phyloP scores from a whole-genome alignment of 2,797 vertebrate species.

The Pangasius larnaudii region DNA sequence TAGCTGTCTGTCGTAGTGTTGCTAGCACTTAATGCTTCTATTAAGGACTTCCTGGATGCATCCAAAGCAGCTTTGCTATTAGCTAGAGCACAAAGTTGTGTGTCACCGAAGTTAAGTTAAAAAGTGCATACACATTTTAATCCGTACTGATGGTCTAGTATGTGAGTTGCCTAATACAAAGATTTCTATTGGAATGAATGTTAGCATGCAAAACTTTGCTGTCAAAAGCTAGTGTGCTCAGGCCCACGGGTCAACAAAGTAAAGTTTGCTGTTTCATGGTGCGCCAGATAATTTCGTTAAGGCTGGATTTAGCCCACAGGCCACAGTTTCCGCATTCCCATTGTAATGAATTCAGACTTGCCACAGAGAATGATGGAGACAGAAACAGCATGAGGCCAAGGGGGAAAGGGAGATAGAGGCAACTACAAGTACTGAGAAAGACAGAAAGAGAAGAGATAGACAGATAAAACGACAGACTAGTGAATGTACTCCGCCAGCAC shows the following conservation, averaged over 20 bases:
- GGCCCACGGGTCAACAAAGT: background rate
- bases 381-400: slow-evolving; percentile 18
- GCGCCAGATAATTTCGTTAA: slow-evolving; percentile 17
- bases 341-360: slow-evolving; percentile 73
- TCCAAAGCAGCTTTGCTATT: background rate
- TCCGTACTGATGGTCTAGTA: background rate
- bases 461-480: slow-evolving; percentile 29
- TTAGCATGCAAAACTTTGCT: background rate
- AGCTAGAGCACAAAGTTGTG: background rate
- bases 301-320: slow-evolving; percentile 17
- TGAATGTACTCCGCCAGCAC: slow-evolving; percentile 10
- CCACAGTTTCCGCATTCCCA: slow-evolving; percentile 14
- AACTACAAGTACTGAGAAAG: slow-evolving; percentile 7
- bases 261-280: slow-evolving; percentile 13
- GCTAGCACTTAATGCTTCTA: background rate
- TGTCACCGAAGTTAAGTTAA: background rate
- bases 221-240: slow-evolving; percentile 8
- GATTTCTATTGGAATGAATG: background rate
- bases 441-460: slow-evolving; percentile 22
- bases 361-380: slow-evolving; percentile 28
- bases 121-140: background rate
- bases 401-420: slow-evolving; percentile 27
- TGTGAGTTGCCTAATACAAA: background rate
- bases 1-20: background rate
- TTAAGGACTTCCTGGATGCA: background rate